A percentile compares a stretch with the other conserved stretches of the same genome.
phyloP scores from a whole-genome alignment of 2,888 invertebrate species.

The Ramazzottius varieornatus region DNA sequence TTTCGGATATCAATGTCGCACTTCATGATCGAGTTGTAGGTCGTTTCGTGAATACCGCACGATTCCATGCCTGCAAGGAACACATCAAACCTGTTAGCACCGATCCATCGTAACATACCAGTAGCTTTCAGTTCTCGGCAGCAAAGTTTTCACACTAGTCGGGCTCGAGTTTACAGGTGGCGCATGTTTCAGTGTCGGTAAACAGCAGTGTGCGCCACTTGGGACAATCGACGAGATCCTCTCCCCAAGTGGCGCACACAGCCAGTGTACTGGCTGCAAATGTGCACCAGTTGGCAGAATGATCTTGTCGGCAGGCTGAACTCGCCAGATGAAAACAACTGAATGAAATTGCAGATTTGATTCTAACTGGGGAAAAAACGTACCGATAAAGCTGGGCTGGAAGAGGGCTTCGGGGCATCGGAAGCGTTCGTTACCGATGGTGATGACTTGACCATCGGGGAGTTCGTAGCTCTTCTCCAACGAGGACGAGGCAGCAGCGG shows the following conservation, averaged over 20 bases:
- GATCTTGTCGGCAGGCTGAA: no score
- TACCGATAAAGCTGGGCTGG: slow-evolving; percentile 62
- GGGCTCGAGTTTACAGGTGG: no score
- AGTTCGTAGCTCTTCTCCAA: slow-evolving; percentile 75
- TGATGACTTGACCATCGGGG: slow-evolving; percentile 66
- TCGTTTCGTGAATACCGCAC: slow-evolving; percentile 63
- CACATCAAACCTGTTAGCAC: no score
- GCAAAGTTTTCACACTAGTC: no score
- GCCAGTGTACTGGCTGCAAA: no score
- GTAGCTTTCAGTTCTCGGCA: no score
- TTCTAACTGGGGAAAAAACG: slow-evolving; percentile 8
- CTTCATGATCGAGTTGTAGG: slow-evolving; percentile 81
- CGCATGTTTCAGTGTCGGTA: no score
- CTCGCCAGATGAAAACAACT: not conserved
- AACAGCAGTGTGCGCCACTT: no score
- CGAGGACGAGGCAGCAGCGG: slow-evolving; percentile 62
- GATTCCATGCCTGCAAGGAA: slow-evolving; percentile 52
- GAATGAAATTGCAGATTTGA: not conserved
- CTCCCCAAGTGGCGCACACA: no score
- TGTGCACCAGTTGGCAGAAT: no score
- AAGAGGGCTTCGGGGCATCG: slow-evolving; percentile 65
- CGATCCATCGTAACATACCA: no score
- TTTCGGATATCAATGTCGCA: slow-evolving; percentile 67
- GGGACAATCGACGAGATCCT: no score
- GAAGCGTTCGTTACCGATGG: slow-evolving; percentile 62